phyloP scores from a whole-genome alignment of 2,888 invertebrate genomes.

The Pedicia rivosa region DNA sequence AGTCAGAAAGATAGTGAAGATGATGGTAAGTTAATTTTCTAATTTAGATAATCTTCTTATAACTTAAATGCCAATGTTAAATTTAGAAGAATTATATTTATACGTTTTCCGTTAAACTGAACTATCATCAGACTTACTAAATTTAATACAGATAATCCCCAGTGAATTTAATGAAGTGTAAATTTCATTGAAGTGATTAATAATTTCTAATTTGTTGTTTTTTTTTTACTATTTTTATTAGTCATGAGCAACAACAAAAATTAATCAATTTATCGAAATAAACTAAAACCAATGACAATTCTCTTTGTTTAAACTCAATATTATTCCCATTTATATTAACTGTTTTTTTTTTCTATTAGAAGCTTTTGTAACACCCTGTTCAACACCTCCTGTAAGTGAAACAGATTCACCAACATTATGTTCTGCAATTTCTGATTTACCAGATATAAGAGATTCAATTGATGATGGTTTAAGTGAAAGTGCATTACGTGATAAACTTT shows the following conservation, averaged over 20 bases:
- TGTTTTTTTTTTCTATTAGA: no score
- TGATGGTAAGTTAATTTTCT: constrained; percentile 21
- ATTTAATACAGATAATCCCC: no score
- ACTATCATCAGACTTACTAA: no score
- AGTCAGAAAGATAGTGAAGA: constrained; percentile 16
- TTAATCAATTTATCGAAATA: neutral
- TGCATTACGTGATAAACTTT: constrained; percentile 49
- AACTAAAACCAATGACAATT: neutral
- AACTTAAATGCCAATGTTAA: constrained; percentile 19
- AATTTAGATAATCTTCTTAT: no score
- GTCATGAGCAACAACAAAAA: neutral
- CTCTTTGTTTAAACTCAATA: neutral
- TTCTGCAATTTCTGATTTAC: constrained; percentile 19
- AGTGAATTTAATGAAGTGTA: no score
- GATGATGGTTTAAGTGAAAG: constrained; percentile 43
- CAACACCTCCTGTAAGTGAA: constrained; percentile 59
- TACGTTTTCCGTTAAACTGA: no score
- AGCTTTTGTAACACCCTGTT: constrained; percentile 70
- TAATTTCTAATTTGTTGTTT: no score
- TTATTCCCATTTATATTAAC: no score
- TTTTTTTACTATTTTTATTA: no score
- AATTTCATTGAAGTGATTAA: no score
- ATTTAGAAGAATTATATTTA: no score
- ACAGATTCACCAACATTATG: constrained; percentile 30
- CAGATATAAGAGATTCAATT: constrained; percentile 31